Conservation (phyloP, 1,140 invertebrate genomes). For the Pararge aegeria region DNA sequence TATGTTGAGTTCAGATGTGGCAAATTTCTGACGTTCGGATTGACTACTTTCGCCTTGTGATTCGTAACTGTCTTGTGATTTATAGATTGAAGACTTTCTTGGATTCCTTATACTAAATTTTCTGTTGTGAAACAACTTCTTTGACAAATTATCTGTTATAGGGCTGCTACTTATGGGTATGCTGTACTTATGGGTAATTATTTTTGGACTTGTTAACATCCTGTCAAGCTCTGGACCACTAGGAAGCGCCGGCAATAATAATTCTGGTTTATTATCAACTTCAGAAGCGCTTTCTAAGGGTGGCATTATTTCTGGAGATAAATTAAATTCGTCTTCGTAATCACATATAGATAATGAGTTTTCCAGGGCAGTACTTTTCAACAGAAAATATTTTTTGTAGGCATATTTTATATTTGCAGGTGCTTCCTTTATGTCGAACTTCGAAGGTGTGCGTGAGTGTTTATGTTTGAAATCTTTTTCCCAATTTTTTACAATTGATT, state of each 20-base stretch:
- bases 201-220: slow-evolving; percentile 76
- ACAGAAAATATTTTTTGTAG: slow-evolving; percentile 89
- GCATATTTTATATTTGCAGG: slow-evolving; percentile 85
- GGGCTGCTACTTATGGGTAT: slow-evolving; percentile 21
- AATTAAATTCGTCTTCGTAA: slow-evolving; percentile 51
- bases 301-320: slow-evolving; percentile 50
- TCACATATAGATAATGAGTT: slow-evolving; percentile 81
- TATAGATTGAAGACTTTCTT: slow-evolving; percentile 82
- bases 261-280: slow-evolving; percentile 36
- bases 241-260: slow-evolving; percentile 47
- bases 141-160: slow-evolving; percentile 78
- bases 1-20: neutral
- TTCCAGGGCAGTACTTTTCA: slow-evolving; percentile 87
- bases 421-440: slow-evolving; percentile 90
- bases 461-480: slow-evolving; percentile 87
- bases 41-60: neutral
- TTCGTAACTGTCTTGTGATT: slow-evolving; percentile 16
- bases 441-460: slow-evolving; percentile 85
- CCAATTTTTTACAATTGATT: slow-evolving; percentile 88
- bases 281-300: slow-evolving; percentile 26
- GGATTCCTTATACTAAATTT: slow-evolving; percentile 88
- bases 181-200: slow-evolving; percentile 22
- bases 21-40: neutral
- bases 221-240: slow-evolving; percentile 54
- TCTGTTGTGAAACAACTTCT: slow-evolving; percentile 86